Evolutionary conservation across 2,113 vertebrate genomes (phyloP), one percentile per base, ranked within the genome.

Genomic region (Lepus timidus): DNA sequence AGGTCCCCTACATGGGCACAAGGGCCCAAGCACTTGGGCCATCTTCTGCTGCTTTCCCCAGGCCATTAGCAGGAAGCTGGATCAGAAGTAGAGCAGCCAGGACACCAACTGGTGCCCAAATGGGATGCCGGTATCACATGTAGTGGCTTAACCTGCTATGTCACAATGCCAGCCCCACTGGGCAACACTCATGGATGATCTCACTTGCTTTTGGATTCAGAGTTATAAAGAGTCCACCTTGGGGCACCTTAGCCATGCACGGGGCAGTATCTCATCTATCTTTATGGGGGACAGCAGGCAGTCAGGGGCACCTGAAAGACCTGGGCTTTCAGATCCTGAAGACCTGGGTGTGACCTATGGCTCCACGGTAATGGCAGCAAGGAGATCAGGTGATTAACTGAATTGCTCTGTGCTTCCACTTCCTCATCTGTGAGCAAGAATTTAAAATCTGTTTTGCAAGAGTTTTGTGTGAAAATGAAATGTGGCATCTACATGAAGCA

Each of bases 121-220:
- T 19, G 13, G 55, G 55, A 58, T 58, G 19, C 19, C 0, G 17
- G 55, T 58, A 19, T 58, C 55, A 58, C 19, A 58, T 14, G 55
- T 16, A 16, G 55, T 58, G 55, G 55, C 55, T 58, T 58, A 58
- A 58, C 55, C 13, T 17, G 55, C 55, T 58, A 16, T 58, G 55
- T 19, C 19, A 19, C 55, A 16, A 58, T 19, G 14, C 14, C 17
- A 58, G 17, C 12, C 17, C 55, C 55, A 58, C 17, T n/a, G 78
- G 19, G n/a, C 44, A 67, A 25, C 0, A 3, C 73, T 86, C 49
- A 27, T 10, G 65, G 39, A 23, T 52, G 44, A 36, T 27, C 20
- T 73, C 62, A 36, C 79, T 73, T 65, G 79, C 62, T 85, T 93
- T 80, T 44, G 74, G 73, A 64, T 64, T 68, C 65, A 68, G 55